Percentiles rank a stretch among this genome's conserved stretches.
phyloP scores from a whole-genome alignment of 2,113 vertebrate species.

The Platycercus adscitus region DNA sequence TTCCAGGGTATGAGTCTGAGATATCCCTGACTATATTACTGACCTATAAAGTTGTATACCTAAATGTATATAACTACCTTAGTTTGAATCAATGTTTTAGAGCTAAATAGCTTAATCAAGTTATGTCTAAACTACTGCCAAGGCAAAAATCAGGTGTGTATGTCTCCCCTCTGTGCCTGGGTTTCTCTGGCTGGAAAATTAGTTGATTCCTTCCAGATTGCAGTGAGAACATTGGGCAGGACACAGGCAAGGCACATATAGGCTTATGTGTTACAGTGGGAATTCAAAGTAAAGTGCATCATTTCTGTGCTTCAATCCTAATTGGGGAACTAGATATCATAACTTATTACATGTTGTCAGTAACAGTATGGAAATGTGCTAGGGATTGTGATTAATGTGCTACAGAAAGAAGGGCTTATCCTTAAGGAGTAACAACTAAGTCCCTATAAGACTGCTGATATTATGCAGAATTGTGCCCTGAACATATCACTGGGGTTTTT shows the following conservation, averaged over 20 bases:
- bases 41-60: not conserved
- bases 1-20: not conserved
- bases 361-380: not conserved
- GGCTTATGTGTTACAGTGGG: not conserved
- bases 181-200: not conserved
- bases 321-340: not conserved
- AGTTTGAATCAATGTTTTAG: not conserved
- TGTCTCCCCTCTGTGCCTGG: not conserved
- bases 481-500: not conserved
- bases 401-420: not conserved
- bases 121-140: not conserved
- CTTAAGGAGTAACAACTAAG: not conserved
- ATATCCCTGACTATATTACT: not conserved
- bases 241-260: not conserved
- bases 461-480: not conserved
- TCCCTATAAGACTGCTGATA: not conserved
- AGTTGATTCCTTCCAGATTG: not conserved
- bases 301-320: not conserved
- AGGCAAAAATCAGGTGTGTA: not conserved
- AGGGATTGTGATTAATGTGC: not conserved
- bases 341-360: not conserved
- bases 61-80: not conserved
- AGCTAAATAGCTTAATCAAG: not conserved
- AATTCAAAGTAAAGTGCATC: not conserved
- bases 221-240: not conserved